Percentiles rank a stretch among this genome's conserved stretches.
Evolutionary conservation across 2,797 vertebrate genomes (phyloP).

Genomic region (Enteromius thamalakanensis): DNA sequence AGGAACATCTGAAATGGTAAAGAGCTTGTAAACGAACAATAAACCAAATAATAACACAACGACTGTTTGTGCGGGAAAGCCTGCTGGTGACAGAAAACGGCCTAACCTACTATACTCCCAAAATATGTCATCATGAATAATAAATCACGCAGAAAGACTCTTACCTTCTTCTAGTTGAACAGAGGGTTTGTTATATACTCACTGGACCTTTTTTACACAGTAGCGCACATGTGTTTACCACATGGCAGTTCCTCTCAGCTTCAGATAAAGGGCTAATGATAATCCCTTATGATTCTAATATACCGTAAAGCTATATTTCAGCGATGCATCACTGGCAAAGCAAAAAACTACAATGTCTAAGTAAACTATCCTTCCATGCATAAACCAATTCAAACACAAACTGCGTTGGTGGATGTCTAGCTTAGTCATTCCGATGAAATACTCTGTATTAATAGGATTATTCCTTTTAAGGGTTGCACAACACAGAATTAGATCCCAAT

Average conservation of each 20-base stretch:
- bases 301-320: constrained; percentile 26
- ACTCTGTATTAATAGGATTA: constrained; percentile 7
- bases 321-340: constrained; percentile 45
- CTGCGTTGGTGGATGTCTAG: neutral
- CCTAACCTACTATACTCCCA: neutral
- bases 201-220: constrained; percentile 9
- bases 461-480: neutral
- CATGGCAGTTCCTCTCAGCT: constrained; percentile 34
- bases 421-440: neutral
- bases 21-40: neutral
- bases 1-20: constrained; percentile 56
- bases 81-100: neutral
- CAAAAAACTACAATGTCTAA: constrained; percentile 23
- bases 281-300: constrained; percentile 55
- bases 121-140: neutral
- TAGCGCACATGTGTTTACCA: constrained; percentile 23
- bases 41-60: neutral
- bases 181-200: neutral
- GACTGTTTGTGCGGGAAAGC: neutral
- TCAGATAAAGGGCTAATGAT: constrained; percentile 48
- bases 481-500: constrained; percentile 16
- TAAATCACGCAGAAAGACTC: neutral
- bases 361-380: neutral
- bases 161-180: constrained; percentile 5
- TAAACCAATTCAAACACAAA: neutral